Evolutionary conservation across 2,888 invertebrate genomes (phyloP).

Genomic region (Ennomos quercinarius): DNA sequence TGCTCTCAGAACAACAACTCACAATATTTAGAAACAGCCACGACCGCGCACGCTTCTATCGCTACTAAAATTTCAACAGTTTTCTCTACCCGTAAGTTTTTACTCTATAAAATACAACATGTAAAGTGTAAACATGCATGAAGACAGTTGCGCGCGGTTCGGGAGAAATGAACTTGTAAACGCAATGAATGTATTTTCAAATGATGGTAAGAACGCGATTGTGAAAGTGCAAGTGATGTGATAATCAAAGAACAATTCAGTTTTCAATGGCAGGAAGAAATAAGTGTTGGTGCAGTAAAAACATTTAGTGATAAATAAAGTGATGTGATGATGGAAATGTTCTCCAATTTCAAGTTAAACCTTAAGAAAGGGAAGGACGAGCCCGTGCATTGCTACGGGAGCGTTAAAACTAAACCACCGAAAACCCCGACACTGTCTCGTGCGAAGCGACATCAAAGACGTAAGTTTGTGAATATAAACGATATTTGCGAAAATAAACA

Average conservation of each 20-base stretch:
- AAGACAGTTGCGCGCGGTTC: too few relatives aligned
- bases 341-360: constrained; percentile 84
- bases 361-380: constrained; percentile 80
- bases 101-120: not conserved
- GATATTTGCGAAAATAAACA: constrained; percentile 65
- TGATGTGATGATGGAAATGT: constrained; percentile 69
- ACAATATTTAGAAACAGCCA: constrained; percentile 69
- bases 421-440: constrained; percentile 84
- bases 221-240: constrained; percentile 44
- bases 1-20: constrained; percentile 75
- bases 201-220: constrained; percentile 40
- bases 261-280: not conserved
- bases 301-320: constrained; percentile 5
- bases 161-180: not conserved
- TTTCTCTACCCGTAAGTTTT: not conserved
- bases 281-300: not conserved
- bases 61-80: constrained; percentile 7
- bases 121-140: too few relatives aligned
- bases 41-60: constrained; percentile 62
- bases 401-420: constrained; percentile 83
- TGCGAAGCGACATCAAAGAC: constrained; percentile 79
- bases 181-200: constrained; percentile 7
- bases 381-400: constrained; percentile 78
- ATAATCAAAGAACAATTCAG: not conserved
- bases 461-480: constrained; percentile 62